Evolutionary conservation across 2,888 invertebrate genomes (phyloP), one percentile per base, ranked within the genome.

Genomic region (Callyntrura guangdongensis): DNA sequence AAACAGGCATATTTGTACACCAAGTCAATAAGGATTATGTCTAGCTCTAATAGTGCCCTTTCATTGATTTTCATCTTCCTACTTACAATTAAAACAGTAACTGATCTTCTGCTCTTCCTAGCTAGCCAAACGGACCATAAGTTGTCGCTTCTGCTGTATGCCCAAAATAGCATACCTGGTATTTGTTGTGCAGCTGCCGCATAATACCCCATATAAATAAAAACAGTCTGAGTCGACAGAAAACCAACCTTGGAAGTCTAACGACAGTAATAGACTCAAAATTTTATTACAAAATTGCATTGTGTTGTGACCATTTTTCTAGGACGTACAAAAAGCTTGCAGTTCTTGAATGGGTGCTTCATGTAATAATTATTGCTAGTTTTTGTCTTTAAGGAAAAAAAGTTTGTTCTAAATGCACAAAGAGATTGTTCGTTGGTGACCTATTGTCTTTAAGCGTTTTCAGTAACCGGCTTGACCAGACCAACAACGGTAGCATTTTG

Each of bases 381-480:
- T 83, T 59, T 74, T 82, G 47, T 74, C 25, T 82, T 74, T 45
- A 45, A 25, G 82, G 59, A 49, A 87, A 69, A 87, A 74, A 74
- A 49, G 83, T 6, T 47, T 74, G 47, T 12, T 53, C 49, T 8
- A 36, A 4, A 36, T 36, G 36, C 36, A 36, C 36, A 36, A 36
- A 36, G 6, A 36, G 36, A 36, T 53, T 53, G 22, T 8, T 77
- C 8, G 25, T 45, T 69, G 25, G 89, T 85, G 89, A 85, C 89
- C 84, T 69, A 85, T 67, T 85, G 85, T 79, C 84, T 88, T 84
- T 61, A 82, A 61, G n/a, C 47, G 49, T 49, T 61, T 79, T 89
- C 59, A n/a, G n/a, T 81, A 89, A 89, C 89, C 89, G 84, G 89
- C 89, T 89, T 85, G 85, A 85, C 89, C 14, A 84, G 89, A 84